Conservation (phyloP, 1,140 invertebrate species). For the Drosophila tropicalis region DNA sequence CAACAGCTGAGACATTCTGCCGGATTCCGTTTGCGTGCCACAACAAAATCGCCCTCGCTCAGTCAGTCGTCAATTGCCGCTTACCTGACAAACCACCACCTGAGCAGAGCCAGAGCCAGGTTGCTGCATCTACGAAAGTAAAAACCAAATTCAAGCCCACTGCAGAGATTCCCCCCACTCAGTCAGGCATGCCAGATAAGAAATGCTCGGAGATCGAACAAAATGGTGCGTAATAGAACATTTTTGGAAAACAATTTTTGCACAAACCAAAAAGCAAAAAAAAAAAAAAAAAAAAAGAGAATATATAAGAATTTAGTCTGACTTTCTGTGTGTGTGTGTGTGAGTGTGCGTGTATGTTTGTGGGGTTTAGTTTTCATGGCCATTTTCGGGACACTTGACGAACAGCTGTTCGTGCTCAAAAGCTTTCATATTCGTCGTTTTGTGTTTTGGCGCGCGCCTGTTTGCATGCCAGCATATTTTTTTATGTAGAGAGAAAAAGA, state of each 20-base stretch:
- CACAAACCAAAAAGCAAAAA: not conserved
- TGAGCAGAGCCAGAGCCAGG: constrained; percentile 13
- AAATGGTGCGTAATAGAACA: constrained; percentile 61
- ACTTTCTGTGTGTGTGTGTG: constrained; percentile 12
- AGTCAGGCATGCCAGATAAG: constrained; percentile 62
- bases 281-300: not conserved
- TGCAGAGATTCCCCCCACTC: not conserved
- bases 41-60: constrained; percentile 32
- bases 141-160: not conserved
- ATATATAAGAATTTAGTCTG: not conserved
- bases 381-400: constrained; percentile 31
- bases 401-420: constrained; percentile 65
- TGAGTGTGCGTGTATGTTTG: constrained; percentile 19
- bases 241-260: constrained; percentile 20
- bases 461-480: constrained; percentile 56
- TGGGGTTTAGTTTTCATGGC: constrained; percentile 37
- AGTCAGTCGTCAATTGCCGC: constrained; percentile 50
- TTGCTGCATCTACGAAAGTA: not conserved
- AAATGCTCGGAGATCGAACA: constrained; percentile 55
- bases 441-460: constrained; percentile 56
- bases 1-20: constrained; percentile 38
- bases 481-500: constrained; percentile 8
- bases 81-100: constrained; percentile 39
- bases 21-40: constrained; percentile 1
- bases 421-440: constrained; percentile 30